These are phyloP conservation scores for Watsonalla cultraria DNA, from an alignment of 2,888 invertebrate genomes.

Conservation along the genomic window DNA sequence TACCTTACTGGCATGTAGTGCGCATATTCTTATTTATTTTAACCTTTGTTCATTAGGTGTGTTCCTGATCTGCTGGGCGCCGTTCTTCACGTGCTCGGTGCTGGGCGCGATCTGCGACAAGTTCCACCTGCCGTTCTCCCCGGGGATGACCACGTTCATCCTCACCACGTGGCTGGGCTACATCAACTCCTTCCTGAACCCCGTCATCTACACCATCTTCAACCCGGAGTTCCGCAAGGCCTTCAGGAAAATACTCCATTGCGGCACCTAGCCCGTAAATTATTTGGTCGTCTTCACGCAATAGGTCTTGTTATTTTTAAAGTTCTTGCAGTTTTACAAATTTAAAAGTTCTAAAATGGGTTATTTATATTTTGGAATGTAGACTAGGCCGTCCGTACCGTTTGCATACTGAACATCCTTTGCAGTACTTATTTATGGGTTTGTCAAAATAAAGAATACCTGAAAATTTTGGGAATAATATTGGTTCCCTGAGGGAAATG, in stretches of 20 bases:
- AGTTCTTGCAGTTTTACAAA: background rate
- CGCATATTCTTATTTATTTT: background rate
- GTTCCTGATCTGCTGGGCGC: slow-evolving; percentile 98
- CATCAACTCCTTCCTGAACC: slow-evolving; percentile 96
- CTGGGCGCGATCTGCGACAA: slow-evolving; percentile 98
- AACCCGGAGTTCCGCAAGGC: slow-evolving; percentile 99
- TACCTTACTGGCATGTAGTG: no score
- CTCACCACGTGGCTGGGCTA: slow-evolving; percentile 99
- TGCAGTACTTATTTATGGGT: no score
- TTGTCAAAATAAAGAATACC: no score
- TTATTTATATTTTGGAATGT: no score
- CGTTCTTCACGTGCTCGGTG: slow-evolving; percentile 99
- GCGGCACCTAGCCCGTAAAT: slow-evolving; percentile 77
- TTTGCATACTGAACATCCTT: no score
- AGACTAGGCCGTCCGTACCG: no score
- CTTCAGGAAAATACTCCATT: slow-evolving; percentile 93
- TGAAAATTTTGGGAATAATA: no score
- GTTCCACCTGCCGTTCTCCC: slow-evolving; percentile 86
- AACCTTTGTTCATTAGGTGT: slow-evolving; percentile 84
- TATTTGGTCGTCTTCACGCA: slow-evolving; percentile 68
- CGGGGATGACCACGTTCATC: slow-evolving; percentile 93
- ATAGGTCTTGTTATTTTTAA: slow-evolving; percentile 35
- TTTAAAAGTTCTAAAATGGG: background rate
- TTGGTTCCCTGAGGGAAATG: no score
- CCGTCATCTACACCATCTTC: slow-evolving; percentile 96